Percentiles rank a stretch among this genome's conserved stretches.
Conservation (phyloP, 2,888 invertebrate genomes). For the Drosophila antonietae region DNA sequence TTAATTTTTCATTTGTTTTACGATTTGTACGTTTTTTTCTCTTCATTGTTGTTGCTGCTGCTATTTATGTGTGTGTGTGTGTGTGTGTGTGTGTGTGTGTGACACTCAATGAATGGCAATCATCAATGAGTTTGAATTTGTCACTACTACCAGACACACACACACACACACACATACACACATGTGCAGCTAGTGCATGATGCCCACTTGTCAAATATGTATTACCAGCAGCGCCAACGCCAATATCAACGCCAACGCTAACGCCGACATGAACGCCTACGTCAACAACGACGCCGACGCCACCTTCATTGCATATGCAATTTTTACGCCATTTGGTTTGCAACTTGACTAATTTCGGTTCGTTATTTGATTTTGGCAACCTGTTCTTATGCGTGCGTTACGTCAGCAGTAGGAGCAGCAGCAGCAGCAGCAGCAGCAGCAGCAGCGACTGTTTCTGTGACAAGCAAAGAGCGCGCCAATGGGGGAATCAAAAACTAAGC, state of each 20-base stretch:
- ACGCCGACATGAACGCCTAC: constrained; percentile 21
- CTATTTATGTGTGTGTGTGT: background rate
- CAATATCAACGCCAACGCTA: constrained; percentile 12
- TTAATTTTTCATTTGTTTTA: constrained; percentile 29
- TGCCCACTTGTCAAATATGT: constrained; percentile 55
- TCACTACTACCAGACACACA: constrained; percentile 26
- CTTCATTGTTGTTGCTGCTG: background rate
- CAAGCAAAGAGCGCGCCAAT: constrained; percentile 19
- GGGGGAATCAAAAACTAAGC: constrained; percentile 27
- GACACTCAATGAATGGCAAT: constrained; percentile 60
- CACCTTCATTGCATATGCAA: constrained; percentile 33
- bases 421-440: constrained; percentile 2
- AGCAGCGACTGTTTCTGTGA: constrained; percentile 5
- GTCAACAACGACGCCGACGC: constrained; percentile 5
- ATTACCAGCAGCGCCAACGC: constrained; percentile 39
- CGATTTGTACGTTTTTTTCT: background rate
- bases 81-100: constrained; percentile 6
- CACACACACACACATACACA: constrained; percentile 1
- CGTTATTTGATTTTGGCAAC: constrained; percentile 36
- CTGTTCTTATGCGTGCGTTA: constrained; percentile 36
- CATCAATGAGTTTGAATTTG: constrained; percentile 61
- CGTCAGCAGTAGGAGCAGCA: constrained; percentile 41
- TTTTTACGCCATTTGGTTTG: constrained; percentile 23
- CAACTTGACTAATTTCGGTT: constrained; percentile 38
- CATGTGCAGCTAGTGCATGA: constrained; percentile 14